A percentile compares a stretch with the other conserved stretches of the same genome.
Evolutionary conservation across 1,140 invertebrate genomes (phyloP).

Genomic region (Mya arenaria): DNA sequence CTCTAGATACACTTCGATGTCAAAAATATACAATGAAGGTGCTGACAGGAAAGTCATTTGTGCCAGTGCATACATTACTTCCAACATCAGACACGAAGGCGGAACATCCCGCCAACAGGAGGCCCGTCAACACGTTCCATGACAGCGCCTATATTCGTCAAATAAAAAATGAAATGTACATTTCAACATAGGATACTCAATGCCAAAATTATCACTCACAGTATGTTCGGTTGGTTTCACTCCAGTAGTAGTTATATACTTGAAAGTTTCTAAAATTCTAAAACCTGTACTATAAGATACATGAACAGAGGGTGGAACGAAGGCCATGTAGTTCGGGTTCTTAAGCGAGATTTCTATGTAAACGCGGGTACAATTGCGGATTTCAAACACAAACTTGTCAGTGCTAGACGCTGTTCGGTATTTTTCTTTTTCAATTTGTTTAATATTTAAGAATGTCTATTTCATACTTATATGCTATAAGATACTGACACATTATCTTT

Average conservation of each 20-base stretch:
- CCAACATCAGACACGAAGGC: constrained; percentile 10
- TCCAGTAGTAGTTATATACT: background rate
- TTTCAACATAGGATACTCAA: background rate
- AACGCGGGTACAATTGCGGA: no score
- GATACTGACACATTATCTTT: no score
- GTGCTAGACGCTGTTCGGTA: no score
- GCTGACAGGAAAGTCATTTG: background rate
- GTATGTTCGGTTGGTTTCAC: background rate
- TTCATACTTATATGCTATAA: no score
- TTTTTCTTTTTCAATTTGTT: no score
- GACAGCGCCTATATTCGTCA: background rate
- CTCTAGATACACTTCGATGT: constrained; percentile 11
- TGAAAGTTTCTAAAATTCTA: no score
- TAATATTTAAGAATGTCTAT: no score
- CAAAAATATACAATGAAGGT: constrained; percentile 31
- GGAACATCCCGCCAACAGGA: background rate
- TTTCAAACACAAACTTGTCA: no score
- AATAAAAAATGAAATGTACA: background rate
- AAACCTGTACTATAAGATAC: no score
- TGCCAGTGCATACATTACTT: constrained; percentile 31
- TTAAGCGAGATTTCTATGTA: background rate
- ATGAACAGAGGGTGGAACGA: background rate
- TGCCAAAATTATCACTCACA: background rate
- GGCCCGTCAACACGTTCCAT: background rate
- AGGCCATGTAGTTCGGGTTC: background rate